These are phyloP conservation scores for Xiphophorus maculatus DNA, from an alignment of 2,113 vertebrate genomes.

Conservation along the genomic window DNA sequence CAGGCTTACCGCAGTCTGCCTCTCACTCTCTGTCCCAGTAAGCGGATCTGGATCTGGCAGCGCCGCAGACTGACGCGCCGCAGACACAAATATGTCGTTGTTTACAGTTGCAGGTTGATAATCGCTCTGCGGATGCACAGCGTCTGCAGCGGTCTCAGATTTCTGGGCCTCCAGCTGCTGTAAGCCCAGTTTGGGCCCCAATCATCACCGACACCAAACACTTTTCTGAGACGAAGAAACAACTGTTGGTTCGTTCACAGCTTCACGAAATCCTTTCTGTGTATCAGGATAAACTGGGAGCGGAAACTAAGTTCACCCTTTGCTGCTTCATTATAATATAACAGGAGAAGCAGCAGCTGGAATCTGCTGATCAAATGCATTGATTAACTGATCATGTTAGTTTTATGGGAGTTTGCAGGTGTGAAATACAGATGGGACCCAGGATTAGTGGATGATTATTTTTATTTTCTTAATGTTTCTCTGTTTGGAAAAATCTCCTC, in stretches of 20 bases:
- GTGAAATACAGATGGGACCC: too few species aligned
- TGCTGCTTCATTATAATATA: too few species aligned
- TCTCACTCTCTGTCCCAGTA: conserved; percentile 28
- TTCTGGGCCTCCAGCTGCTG: conserved; percentile 15
- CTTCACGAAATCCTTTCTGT: background rate
- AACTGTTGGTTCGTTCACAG: background rate
- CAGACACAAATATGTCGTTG: conserved; percentile 24
- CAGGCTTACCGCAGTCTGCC: conserved; percentile 18
- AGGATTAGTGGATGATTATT: too few species aligned
- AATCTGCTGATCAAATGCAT: too few species aligned
- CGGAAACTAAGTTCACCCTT: too few species aligned
- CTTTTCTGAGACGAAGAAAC: background rate
- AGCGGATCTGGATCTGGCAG: conserved; percentile 40
- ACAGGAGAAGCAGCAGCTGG: too few species aligned
- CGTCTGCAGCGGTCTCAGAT: conserved; percentile 26
- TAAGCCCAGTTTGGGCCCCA: conserved; percentile 14
- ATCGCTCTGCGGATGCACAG: conserved; percentile 11
- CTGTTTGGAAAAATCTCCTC: too few species aligned
- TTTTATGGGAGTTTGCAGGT: too few species aligned
- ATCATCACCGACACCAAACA: conserved; percentile 19
- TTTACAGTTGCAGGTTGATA: conserved; percentile 41
- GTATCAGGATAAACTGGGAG: too few species aligned
- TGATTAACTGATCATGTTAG: too few species aligned
- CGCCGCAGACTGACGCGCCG: background rate
- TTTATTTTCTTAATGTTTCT: too few species aligned